Conservation (phyloP, 2,797 vertebrate genomes). For the Leucoraja ocellata region DNA sequence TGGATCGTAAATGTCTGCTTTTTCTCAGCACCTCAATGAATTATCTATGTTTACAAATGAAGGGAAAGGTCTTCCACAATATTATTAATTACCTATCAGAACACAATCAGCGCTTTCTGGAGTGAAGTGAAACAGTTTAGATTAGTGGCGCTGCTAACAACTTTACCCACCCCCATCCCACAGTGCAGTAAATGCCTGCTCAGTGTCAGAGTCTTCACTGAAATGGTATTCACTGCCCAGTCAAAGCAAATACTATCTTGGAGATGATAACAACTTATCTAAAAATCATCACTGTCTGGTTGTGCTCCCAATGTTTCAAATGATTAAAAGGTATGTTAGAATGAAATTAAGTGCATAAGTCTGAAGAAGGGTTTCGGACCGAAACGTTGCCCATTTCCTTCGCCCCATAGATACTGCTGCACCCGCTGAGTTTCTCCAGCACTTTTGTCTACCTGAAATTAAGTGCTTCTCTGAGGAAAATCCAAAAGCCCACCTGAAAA, state of each 20-base stretch:
- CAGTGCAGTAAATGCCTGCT: background rate
- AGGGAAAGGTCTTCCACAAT: conserved; percentile 15
- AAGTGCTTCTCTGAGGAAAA: background rate
- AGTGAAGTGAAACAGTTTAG: background rate
- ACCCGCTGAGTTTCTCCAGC: no score
- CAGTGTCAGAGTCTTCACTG: background rate
- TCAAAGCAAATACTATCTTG: background rate
- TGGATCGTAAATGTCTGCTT: background rate
- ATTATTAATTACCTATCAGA: conserved; percentile 16
- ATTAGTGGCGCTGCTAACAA: background rate
- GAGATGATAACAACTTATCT: background rate
- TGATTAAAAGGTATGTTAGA: background rate
- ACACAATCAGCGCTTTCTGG: background rate
- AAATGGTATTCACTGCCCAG: background rate
- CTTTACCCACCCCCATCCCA: background rate
- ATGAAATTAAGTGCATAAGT: background rate
- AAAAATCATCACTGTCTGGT: background rate
- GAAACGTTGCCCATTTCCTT: no score
- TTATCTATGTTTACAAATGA: conserved; percentile 19
- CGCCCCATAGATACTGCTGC: no score
- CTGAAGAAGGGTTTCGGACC: background rate
- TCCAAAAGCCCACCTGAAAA: background rate
- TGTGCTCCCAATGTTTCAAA: background rate
- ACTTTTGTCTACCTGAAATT: background rate
- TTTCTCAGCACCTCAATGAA: background rate